A percentile compares a stretch with the other conserved stretches of the same genome.
These are phyloP conservation scores for Phoebastria nigripes DNA, from an alignment of 2,797 vertebrate genomes.

Conservation along the genomic window DNA sequence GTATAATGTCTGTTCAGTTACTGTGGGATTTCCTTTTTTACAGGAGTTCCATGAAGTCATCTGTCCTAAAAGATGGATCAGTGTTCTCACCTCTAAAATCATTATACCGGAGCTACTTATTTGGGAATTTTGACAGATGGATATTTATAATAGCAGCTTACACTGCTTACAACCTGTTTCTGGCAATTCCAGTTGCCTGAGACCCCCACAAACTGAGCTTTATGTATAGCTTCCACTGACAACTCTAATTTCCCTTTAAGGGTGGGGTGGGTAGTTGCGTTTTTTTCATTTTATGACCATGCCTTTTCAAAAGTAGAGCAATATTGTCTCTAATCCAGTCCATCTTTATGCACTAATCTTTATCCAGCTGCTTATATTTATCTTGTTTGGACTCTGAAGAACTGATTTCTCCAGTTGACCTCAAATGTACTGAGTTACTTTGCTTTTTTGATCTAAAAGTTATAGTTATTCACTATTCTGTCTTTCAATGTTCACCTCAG, in stretches of 20 bases:
- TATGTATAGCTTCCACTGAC: not conserved
- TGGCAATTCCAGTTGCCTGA: not conserved
- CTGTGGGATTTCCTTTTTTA: not conserved
- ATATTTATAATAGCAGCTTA: not conserved
- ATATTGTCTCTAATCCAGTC: not conserved
- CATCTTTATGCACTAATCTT: not conserved
- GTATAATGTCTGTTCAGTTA: not conserved
- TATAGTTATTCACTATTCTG: not conserved
- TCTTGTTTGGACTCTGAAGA: not conserved
- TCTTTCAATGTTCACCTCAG: not conserved
- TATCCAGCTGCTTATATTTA: not conserved
- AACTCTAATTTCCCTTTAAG: not conserved
- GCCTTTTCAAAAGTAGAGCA: not conserved
- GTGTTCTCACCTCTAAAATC: not conserved
- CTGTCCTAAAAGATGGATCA: not conserved
- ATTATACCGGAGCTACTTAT: not conserved
- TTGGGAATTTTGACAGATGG: not conserved
- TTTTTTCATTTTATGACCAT: not conserved
- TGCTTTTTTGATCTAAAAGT: not conserved
- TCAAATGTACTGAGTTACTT: not conserved
- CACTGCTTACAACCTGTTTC: not conserved
- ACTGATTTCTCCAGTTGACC: not conserved
- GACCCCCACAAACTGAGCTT: not conserved
- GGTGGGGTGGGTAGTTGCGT: accelerated
- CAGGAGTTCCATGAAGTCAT: not conserved